Percentiles rank a stretch among this genome's conserved stretches.
Conservation (phyloP, 2,888 invertebrate species). For the Cryptosula pallasiana region DNA sequence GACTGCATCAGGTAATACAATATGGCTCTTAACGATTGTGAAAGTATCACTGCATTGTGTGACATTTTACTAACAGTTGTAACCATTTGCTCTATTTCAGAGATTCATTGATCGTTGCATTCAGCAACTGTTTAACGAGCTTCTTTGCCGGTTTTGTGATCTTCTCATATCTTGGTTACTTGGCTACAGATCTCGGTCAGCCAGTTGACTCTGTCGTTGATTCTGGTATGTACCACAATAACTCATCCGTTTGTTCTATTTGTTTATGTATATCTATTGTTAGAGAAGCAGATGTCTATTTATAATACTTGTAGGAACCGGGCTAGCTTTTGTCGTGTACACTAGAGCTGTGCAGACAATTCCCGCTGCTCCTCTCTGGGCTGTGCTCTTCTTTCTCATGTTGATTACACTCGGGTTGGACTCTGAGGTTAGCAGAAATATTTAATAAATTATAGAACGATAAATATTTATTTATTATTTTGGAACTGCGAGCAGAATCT, state of each 20-base stretch:
- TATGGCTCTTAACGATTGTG: too few relatives aligned
- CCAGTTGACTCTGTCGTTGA: conserved; percentile 43
- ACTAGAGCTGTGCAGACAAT: not conserved
- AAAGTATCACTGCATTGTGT: too few relatives aligned
- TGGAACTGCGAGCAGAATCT: too few relatives aligned
- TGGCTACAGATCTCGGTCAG: conserved; percentile 45
- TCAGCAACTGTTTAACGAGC: conserved; percentile 48
- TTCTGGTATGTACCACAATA: conserved; percentile 42
- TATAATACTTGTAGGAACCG: conserved; percentile 8
- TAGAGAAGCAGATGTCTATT: too few relatives aligned
- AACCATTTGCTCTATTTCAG: conserved; percentile 35
- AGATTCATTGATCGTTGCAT: conserved; percentile 46
- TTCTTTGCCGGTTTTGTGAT: conserved; percentile 52
- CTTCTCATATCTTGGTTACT: conserved; percentile 50
- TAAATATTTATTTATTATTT: too few relatives aligned
- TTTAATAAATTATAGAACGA: too few relatives aligned
- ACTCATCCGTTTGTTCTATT: too few relatives aligned
- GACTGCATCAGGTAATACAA: conserved; percentile 40
- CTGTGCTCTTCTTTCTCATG: conserved; percentile 12
- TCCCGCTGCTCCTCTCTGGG: conserved; percentile 6
- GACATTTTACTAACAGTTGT: too few relatives aligned
- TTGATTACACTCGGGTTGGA: conserved; percentile 13
- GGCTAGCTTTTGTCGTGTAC: conserved; percentile 8
- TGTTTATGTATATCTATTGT: too few relatives aligned
- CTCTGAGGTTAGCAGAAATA: conserved; percentile 14